Evolutionary conservation across 1,140 invertebrate species (phyloP).

Genomic region (Brachionus manjavacas): DNA sequence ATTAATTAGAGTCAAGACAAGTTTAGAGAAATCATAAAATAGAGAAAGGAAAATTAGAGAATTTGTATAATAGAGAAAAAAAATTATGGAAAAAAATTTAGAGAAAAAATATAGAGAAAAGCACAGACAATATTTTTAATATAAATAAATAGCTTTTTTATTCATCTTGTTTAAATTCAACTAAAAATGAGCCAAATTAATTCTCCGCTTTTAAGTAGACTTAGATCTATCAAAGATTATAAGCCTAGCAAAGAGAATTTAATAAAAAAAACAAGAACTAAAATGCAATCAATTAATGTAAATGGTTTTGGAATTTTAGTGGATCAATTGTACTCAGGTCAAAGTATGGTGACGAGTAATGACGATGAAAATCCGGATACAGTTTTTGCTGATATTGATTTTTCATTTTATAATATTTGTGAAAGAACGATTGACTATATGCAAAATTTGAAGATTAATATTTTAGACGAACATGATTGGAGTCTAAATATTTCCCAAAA

Average conservation of each 20-base stretch:
- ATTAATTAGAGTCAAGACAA: not conserved
- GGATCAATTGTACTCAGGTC: not conserved
- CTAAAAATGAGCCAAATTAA: not conserved
- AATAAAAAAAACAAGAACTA: not conserved
- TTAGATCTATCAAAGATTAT: not conserved
- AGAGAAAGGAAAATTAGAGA: not conserved
- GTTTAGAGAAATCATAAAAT: not conserved
- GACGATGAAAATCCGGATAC: not conserved
- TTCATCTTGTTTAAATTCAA: not conserved
- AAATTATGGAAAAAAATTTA: no score
- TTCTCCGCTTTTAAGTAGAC: not conserved
- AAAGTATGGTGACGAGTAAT: not conserved
- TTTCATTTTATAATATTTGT: no score
- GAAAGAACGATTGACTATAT: no score
- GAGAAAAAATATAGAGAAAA: not conserved
- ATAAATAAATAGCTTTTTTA: not conserved
- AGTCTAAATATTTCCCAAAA: no score
- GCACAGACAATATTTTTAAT: not conserved
- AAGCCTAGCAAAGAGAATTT: not conserved
- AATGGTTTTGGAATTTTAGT: not conserved
- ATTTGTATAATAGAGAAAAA: not conserved
- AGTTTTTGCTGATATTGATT: no score
- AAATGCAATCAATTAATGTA: no score
- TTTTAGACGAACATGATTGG: no score
- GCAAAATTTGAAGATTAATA: no score